Evolutionary conservation across 2,888 invertebrate species (phyloP).

Genomic region (Ephialtes manifestator): DNA sequence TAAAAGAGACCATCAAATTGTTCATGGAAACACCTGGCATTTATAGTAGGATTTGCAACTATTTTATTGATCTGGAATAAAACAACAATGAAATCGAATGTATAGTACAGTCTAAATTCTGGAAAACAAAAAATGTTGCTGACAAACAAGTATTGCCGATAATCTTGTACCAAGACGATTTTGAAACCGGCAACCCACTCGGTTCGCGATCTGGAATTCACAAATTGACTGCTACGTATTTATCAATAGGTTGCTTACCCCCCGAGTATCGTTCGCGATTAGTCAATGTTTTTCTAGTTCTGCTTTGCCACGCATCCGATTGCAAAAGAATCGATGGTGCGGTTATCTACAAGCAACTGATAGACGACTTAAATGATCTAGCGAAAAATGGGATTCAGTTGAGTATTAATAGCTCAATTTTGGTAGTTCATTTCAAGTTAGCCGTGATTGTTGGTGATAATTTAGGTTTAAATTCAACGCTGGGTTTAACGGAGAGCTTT

Average conservation of each 20-base stretch:
- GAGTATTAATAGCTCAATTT: neutral
- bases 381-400: slow-evolving; percentile 25
- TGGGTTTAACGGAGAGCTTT: slow-evolving; percentile 66
- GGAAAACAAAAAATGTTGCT: slow-evolving; percentile 9
- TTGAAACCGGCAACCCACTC: slow-evolving; percentile 54
- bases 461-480: slow-evolving; percentile 59
- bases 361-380: slow-evolving; percentile 41
- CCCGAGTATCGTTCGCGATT: slow-evolving; percentile 27
- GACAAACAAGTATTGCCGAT: slow-evolving; percentile 32
- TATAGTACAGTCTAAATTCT: slow-evolving; percentile 38
- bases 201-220: slow-evolving; percentile 44
- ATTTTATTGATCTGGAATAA: slow-evolving; percentile 14
- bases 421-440: slow-evolving; percentile 15
- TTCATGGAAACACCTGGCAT: slow-evolving; percentile 21
- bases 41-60: slow-evolving; percentile 15
- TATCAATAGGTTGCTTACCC: slow-evolving; percentile 34
- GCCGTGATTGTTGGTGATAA: slow-evolving; percentile 58
- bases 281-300: slow-evolving; percentile 37
- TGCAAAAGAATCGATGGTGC: slow-evolving; percentile 21
- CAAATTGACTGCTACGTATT: slow-evolving; percentile 36
- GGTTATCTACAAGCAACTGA: slow-evolving; percentile 30
- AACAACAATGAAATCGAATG: slow-evolving; percentile 12
- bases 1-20: slow-evolving; percentile 28
- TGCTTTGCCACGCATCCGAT: slow-evolving; percentile 43
- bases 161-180: slow-evolving; percentile 48